Evolutionary conservation across 2,888 invertebrate species (phyloP).

Genomic region (Chrysomela aeneicollis): DNA sequence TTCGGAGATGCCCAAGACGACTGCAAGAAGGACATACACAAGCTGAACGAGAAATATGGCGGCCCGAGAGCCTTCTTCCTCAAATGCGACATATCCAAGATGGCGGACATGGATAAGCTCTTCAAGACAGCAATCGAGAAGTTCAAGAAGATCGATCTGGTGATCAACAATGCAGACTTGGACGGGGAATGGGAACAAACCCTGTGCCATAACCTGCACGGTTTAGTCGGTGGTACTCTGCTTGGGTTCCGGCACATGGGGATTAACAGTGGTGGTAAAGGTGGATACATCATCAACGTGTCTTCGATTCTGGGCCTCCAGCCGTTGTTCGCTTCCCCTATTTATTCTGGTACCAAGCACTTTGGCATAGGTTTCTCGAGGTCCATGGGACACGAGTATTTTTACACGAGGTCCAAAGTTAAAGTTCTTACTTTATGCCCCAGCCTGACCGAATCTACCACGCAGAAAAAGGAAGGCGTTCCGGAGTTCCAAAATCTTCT

Average conservation of each 20-base stretch:
- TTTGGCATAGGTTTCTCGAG: conserved; percentile 63
- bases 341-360: conserved; percentile 68
- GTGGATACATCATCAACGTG: conserved; percentile 68
- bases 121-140: conserved; percentile 48
- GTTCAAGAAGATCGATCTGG: conserved; percentile 59
- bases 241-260: conserved; percentile 64
- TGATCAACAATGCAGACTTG: conserved; percentile 63
- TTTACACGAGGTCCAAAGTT: conserved; percentile 14
- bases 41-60: conserved; percentile 60
- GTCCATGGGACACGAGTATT: conserved; percentile 54
- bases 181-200: conserved; percentile 51
- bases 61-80: conserved; percentile 61
- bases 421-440: conserved; percentile 17
- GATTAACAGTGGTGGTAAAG: conserved; percentile 64
- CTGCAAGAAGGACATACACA: conserved; percentile 59
- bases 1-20: conserved; percentile 57
- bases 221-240: conserved; percentile 25
- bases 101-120: conserved; percentile 49
- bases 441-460: conserved; percentile 8
- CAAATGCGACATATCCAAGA: conserved; percentile 63
- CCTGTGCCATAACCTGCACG: conserved; percentile 58
- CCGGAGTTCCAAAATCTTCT: background rate
- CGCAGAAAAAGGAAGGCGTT: background rate
- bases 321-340: conserved; percentile 64
- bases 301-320: conserved; percentile 68